A percentile compares a stretch with the other conserved stretches of the same genome.
Conservation (phyloP, 2,113 vertebrate genomes). For the Plectropomus leopardus region DNA sequence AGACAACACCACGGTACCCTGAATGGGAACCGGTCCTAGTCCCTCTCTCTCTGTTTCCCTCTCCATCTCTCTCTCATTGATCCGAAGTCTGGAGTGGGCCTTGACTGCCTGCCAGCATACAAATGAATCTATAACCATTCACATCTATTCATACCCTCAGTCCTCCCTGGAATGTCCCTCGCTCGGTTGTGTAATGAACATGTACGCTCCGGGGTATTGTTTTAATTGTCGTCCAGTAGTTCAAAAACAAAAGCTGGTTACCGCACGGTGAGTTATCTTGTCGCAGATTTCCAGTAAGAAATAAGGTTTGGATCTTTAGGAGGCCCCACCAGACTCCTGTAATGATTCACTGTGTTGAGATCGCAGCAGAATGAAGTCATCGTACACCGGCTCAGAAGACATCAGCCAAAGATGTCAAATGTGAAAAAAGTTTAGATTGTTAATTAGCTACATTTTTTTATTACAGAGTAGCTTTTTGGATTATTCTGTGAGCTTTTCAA, state of each 20-base stretch:
- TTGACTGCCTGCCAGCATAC: conserved; percentile 67
- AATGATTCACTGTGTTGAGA: neutral
- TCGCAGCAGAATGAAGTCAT: conserved; percentile 19
- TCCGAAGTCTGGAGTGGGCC: conserved; percentile 69
- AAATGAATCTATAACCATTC: conserved; percentile 76
- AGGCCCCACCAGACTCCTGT: conserved; percentile 11
- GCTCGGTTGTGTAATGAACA: conserved; percentile 50
- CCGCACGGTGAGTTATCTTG: conserved; percentile 5
- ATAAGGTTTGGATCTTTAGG: conserved; percentile 4
- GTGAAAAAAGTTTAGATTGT: neutral
- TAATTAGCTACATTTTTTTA: neutral
- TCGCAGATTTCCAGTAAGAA: conserved; percentile 26
- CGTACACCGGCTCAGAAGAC: conserved; percentile 4
- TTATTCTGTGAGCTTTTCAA: neutral
- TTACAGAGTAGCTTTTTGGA: too few relatives aligned
- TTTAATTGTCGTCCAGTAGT: conserved; percentile 56
- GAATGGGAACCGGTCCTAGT: conserved; percentile 63
- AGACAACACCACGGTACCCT: conserved; percentile 50
- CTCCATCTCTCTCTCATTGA: conserved; percentile 45
- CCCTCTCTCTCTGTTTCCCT: conserved; percentile 4
- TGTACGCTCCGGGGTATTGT: conserved; percentile 61
- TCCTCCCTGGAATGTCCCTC: conserved; percentile 68
- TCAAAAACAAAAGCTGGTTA: conserved; percentile 36
- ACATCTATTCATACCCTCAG: conserved; percentile 62
- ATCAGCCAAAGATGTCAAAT: conserved; percentile 10